A percentile compares a stretch with the other conserved stretches of the same genome.
Conservation (phyloP, 2,888 invertebrate species). For the Noctua pronuba region DNA sequence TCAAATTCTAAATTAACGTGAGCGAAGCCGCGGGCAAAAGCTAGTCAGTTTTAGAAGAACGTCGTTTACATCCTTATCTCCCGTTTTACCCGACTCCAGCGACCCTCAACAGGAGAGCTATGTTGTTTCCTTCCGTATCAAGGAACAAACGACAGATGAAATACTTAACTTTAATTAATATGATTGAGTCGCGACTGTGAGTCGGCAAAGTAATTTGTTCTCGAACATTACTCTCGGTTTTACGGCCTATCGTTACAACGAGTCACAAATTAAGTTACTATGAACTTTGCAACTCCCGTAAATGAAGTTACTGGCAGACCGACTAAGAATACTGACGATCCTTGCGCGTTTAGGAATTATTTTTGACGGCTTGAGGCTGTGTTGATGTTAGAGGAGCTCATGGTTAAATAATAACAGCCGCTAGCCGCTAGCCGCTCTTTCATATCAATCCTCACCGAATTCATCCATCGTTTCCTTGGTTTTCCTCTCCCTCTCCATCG, state of each 20-base stretch:
- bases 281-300: constrained; percentile 64
- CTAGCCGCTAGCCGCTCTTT: too few species aligned
- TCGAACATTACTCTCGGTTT: constrained; percentile 59
- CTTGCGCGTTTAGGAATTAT: constrained; percentile 5
- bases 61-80: neutral
- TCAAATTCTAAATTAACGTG: too few species aligned
- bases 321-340: constrained; percentile 40
- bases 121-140: neutral
- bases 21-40: too few species aligned
- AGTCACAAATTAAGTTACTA: constrained; percentile 64
- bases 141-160: constrained; percentile 17
- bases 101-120: neutral
- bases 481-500: too few species aligned
- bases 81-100: neutral
- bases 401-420: too few species aligned
- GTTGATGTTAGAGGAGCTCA: too few species aligned
- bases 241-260: constrained; percentile 62
- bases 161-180: constrained; percentile 45
- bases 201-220: constrained; percentile 57
- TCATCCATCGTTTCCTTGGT: too few species aligned
- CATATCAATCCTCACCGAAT: too few species aligned
- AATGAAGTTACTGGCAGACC: constrained; percentile 49
- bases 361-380: neutral
- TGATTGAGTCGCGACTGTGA: constrained; percentile 47
- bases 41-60: neutral